Evolutionary conservation across 2,113 vertebrate species (phyloP).

Genomic region (Vidua chalybeata): DNA sequence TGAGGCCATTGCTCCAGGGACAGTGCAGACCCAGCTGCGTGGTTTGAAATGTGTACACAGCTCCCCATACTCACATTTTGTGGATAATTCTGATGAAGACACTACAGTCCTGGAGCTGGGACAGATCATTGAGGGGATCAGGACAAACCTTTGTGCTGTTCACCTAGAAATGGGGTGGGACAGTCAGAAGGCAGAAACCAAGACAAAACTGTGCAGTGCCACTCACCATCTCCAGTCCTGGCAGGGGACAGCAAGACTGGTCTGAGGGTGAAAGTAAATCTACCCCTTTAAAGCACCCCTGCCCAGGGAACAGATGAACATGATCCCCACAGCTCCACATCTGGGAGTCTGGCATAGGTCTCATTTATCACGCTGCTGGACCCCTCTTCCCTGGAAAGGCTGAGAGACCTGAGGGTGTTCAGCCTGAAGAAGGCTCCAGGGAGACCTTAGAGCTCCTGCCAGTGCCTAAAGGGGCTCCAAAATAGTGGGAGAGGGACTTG

Average conservation of each 20-base stretch:
- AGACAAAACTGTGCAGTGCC: neutral
- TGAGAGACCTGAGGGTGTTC: neutral
- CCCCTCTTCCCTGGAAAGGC: neutral
- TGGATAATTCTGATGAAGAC: conserved; percentile 80
- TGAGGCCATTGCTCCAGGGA: neutral
- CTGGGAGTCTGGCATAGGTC: neutral
- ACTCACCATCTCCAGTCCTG: neutral
- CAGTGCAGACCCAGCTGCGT: neutral
- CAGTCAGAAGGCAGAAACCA: neutral
- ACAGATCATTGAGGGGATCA: conserved; percentile 44
- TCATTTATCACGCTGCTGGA: neutral
- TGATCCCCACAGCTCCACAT: neutral
- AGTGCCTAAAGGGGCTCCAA: neutral
- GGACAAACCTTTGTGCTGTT: conserved; percentile 75
- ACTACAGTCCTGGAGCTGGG: conserved; percentile 79
- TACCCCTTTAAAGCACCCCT: neutral
- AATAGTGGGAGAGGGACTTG: neutral
- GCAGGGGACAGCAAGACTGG: neutral
- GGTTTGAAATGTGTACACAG: neutral
- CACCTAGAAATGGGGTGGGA: conserved; percentile 67
- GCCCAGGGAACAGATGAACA: neutral
- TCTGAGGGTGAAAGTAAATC: no score
- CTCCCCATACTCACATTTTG: conserved; percentile 79
- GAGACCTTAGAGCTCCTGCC: neutral
- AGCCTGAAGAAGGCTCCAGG: neutral